These are phyloP conservation scores for Cryptoprocta ferox DNA, from an alignment of 2,797 vertebrate species.

Conservation along the genomic window DNA sequence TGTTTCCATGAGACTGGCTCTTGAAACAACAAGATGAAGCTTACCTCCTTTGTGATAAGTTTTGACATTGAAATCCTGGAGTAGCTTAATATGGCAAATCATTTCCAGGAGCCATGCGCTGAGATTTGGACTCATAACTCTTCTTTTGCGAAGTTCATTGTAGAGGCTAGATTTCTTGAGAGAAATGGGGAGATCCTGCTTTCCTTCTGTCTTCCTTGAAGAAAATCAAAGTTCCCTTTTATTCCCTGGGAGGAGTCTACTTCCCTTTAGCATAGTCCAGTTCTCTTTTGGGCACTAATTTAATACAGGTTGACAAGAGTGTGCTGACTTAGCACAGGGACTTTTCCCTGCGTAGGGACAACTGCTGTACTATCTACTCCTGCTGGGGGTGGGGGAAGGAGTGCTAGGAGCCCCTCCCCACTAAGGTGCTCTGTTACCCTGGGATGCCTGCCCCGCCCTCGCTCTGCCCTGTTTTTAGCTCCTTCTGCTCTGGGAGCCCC, in stretches of 20 bases:
- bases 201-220: neutral
- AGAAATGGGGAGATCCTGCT: neutral
- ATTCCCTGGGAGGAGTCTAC: neutral
- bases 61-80: slow-evolving; percentile 64
- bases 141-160: slow-evolving; percentile 12
- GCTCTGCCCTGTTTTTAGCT: neutral
- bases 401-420: neutral
- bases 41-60: slow-evolving; percentile 57
- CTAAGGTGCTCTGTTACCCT: neutral
- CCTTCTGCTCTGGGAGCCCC: neutral
- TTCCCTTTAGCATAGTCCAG: neutral
- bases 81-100: neutral
- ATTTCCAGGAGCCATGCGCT: neutral
- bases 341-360: neutral
- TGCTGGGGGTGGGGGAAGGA: neutral
- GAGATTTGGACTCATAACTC: neutral
- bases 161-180: neutral
- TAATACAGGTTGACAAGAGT: neutral
- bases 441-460: too few relatives aligned
- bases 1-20: slow-evolving; percentile 38
- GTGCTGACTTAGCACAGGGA: neutral
- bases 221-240: neutral
- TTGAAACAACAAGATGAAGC: slow-evolving; percentile 54
- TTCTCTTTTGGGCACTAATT: neutral
- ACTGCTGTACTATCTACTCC: neutral